phyloP scores from a whole-genome alignment of 2,888 invertebrate species.

The Noctua janthina region DNA sequence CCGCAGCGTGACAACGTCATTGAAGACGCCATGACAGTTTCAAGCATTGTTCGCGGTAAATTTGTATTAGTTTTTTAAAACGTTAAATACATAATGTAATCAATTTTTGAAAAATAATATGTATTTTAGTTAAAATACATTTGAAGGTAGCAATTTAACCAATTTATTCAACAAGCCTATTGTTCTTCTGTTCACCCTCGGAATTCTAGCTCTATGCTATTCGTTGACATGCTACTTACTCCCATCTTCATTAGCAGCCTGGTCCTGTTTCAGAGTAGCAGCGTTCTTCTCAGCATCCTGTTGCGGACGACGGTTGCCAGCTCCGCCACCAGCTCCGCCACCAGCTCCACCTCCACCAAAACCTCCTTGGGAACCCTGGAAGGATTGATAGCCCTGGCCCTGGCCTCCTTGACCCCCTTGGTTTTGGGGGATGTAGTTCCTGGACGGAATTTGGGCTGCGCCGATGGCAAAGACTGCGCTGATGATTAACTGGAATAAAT shows the following conservation, averaged over 20 bases:
- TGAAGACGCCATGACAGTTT: neutral
- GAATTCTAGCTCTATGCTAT: neutral
- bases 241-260: conserved; percentile 79
- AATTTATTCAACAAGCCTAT: neutral
- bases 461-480: conserved; percentile 72
- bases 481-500: conserved; percentile 74
- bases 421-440: conserved; percentile 76
- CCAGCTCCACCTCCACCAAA: conserved; percentile 56
- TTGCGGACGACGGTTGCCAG: conserved; percentile 77
- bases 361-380: conserved; percentile 33
- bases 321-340: conserved; percentile 58
- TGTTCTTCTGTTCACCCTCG: neutral
- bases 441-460: conserved; percentile 79
- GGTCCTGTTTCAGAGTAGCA: conserved; percentile 78
- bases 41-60: neutral
- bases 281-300: conserved; percentile 81
- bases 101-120: no score
- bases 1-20: neutral
- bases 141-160: neutral
- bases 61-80: neutral
- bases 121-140: neutral
- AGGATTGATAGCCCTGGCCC: conserved; percentile 33
- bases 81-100: neutral
- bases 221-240: conserved; percentile 59
- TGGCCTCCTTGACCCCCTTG: conserved; percentile 58